Evolutionary conservation across 2,113 vertebrate genomes (phyloP), one percentile per base, ranked within the genome.

Genomic region (Rhinolophus sinicus): DNA sequence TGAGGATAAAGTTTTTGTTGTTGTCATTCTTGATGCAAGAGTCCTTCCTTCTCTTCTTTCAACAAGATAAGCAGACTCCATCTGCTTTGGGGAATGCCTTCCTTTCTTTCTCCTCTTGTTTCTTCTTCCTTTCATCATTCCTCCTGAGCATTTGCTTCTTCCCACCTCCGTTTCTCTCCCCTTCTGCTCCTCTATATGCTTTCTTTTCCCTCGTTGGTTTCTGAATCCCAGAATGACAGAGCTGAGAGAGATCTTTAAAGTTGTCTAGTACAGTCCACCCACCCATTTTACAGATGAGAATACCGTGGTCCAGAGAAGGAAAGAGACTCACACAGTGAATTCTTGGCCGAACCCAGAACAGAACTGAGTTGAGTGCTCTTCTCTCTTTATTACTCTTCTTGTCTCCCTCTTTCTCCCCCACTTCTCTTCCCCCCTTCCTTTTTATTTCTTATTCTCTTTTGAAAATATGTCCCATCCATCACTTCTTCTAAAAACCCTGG

Each of bases 401-500:
- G 0, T 52, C 14, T 78, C 38, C 44, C 9, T 11, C 10, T 52
- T 54, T 44, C 19, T 77, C 40, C 15, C 24, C 18, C 33, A 15
- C 16, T 54, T 19, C 15, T 76, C 40, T n/a, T 52, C n/a, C 15
- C 35, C 11, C 4, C 4, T 21, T 15, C 0, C 22, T 33, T 85
- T 76, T 76, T 82, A 81, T 95, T 88, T 75, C 35, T 70, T 87
- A 16, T 33, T 81, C 24, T 93, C 50, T 54, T 54, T 62, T 15
- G 58, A 92, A 64, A 87, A 56, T 67, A 54, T 47, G 16, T 86
- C 58, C 60, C 44, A 93, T 80, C 13, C 6, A 52, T 86, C 56
- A 83, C 33, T 70, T 92, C 15, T 86, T 96, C 83, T 96, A 69
- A 72, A 90, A 22, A 47, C 54, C 72, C 67, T 92, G 69, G n/a